Conservation (phyloP, 2,113 vertebrate species). For the Onychorhynchus coronatus region DNA sequence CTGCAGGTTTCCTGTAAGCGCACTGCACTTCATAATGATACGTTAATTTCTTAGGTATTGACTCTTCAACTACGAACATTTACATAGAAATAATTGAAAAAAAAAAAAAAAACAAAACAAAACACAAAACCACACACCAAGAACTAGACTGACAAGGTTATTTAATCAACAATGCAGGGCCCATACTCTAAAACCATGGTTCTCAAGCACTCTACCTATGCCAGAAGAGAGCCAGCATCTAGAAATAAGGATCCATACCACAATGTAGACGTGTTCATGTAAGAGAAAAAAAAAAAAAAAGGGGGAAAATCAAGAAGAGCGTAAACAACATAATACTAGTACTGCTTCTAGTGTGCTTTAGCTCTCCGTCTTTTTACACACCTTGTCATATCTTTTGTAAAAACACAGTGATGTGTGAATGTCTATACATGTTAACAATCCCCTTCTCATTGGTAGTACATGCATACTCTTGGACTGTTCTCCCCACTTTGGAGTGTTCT, state of each 20-base stretch:
- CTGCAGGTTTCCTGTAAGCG: not conserved
- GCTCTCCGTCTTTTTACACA: not conserved
- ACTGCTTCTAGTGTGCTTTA: not conserved
- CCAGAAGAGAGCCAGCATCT: not conserved
- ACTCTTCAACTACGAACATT: not conserved
- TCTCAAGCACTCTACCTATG: not conserved
- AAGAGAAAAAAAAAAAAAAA: not conserved
- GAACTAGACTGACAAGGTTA: not conserved
- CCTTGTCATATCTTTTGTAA: not conserved
- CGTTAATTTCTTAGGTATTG: not conserved
- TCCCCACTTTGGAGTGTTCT: not conserved
- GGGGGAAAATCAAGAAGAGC: not conserved
- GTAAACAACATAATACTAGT: not conserved
- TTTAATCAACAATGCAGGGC: not conserved
- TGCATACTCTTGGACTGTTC: not conserved
- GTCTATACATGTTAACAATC: not conserved
- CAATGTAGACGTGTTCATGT: fast-evolving
- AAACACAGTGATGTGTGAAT: not conserved
- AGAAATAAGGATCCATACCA: not conserved
- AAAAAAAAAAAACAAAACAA: not conserved
- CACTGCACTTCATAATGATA: not conserved
- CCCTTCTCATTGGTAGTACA: not conserved
- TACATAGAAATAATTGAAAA: not conserved
- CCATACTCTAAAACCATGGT: not conserved
- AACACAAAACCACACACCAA: not conserved